Evolutionary conservation across 2,113 vertebrate genomes (phyloP), one percentile per base, ranked within the genome.

Genomic region (Lynx canadensis): DNA sequence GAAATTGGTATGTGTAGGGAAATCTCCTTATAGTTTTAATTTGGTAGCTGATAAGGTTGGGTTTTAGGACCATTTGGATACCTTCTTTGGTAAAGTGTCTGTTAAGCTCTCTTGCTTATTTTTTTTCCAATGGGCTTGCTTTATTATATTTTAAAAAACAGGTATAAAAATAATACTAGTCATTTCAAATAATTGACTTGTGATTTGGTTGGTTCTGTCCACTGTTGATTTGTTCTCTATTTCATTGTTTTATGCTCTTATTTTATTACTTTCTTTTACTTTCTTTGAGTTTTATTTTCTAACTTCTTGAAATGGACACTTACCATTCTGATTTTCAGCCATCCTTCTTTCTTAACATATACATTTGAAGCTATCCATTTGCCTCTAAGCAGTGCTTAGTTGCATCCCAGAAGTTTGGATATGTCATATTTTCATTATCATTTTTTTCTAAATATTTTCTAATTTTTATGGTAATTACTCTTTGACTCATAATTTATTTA

Each of bases 11-110:
- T 38, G n/a, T 55, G 4, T 69, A 76, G 52, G 94, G 41, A 50
- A 63, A 94, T 87, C 85, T 60, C 21, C 48, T 63, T 74, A 50
- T 81, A 21, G 31, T 76, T 96, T 96, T 82, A 90, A 84, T 74
- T 89, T 90, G 71, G 76, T 16, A 83, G n/a, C 29, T 65, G 92
- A 68, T 52, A 11, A 92, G 21, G 19, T 69, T 74, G 33, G 25
- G 14, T 36, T 57, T 90, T 41, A 38, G 78, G 41, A 69, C 8
- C 7, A 48, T 50, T 48, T 78, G 12, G 13, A n/a, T 74, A 83
- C 52, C 48, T n/a, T 92, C 36, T 86, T 92, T 78, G 27, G 36
- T 66, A 13, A 92, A 57, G 68, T 45, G 33, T 86, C 18, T 85
- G 19, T 84, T 55, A 5, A 89, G 89, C 25, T 78, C 48, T 94